Evolutionary conservation across 2,888 invertebrate genomes (phyloP).

Genomic region (Tiliacea citrago): DNA sequence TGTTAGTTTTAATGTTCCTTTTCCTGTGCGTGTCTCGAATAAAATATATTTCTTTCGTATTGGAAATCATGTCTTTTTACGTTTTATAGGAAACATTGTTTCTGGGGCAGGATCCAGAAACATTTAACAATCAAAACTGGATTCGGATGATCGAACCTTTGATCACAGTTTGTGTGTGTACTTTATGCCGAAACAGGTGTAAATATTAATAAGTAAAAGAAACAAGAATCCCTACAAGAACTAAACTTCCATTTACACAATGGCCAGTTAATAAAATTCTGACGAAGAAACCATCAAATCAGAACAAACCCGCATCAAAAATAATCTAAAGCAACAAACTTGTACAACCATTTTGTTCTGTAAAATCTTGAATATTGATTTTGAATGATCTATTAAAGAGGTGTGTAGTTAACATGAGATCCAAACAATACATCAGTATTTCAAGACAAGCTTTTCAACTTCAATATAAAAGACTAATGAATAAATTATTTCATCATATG

Average conservation of each 20-base stretch:
- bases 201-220: background rate
- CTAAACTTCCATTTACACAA: background rate
- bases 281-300: slow-evolving; percentile 2
- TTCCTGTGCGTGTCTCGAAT: too few species aligned
- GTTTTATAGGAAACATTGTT: background rate
- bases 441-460: slow-evolving; percentile 9
- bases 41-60: too few species aligned
- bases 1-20: too few species aligned
- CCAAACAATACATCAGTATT: slow-evolving; percentile 28
- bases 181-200: background rate
- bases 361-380: background rate
- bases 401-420: background rate
- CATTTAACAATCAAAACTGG: background rate
- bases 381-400: slow-evolving; percentile 6
- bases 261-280: background rate
- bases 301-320: background rate
- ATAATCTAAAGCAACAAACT: background rate
- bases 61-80: background rate
- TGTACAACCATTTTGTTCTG: slow-evolving; percentile 2
- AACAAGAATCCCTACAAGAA: slow-evolving; percentile 8
- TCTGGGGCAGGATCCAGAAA: background rate
- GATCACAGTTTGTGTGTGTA: background rate
- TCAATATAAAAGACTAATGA: background rate
- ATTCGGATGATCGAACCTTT: background rate
- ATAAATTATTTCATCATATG: too few species aligned